Base-by-base conservation (phyloP, 1,140 invertebrate genomes). In the Rhagoletis zephyria region DNA sequence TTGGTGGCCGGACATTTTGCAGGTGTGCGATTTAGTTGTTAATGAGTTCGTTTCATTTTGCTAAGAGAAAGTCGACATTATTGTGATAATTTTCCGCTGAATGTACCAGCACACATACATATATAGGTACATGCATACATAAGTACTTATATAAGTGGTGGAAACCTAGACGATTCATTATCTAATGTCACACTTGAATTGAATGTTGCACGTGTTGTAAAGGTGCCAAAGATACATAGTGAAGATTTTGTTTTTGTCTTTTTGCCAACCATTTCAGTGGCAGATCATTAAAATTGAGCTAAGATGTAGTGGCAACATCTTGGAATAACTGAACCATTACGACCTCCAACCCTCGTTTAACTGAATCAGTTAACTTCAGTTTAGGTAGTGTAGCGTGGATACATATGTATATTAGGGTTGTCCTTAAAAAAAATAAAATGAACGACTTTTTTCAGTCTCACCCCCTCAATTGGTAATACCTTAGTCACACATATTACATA, bases 11-110 rank as follows among this genome's bases (percentile, higher is more conserved):
- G 45, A 56, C 48, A 19, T 56, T n/a, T 56, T 81, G 74, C 74
- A 81, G 74, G 74, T 81, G 74, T 56, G 45, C 74, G 74, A 81
- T 81, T 81, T 81, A 51, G 45, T 81, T 81, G 74, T 81, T 81
- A 81, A 81, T 81, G 74, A 81, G 74, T 81, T 81, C 14, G 74
- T 81, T 59, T 81, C 74, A n/a, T 81, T 81, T 81, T 81, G 74
- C 74, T 56, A 81, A 81, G 74, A 81, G 74, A 81, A 81, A 81
- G 74, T 81, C 74, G 30, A 56, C n/a, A 56, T 48, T 56, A 56
- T 19, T 56, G 48, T 81, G 74, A 81, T 81, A 42, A 56, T 81
- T 81, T 81, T 56, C 16, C 59, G 74, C 45, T 67, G 30, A 10
- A 14, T 30, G 30, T 60, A 60, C 12, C 12, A 30, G 30, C 30